These are phyloP conservation scores for Scaptomyza cyrtandrae DNA, from an alignment of 2,888 invertebrate species.

Conservation along the genomic window DNA sequence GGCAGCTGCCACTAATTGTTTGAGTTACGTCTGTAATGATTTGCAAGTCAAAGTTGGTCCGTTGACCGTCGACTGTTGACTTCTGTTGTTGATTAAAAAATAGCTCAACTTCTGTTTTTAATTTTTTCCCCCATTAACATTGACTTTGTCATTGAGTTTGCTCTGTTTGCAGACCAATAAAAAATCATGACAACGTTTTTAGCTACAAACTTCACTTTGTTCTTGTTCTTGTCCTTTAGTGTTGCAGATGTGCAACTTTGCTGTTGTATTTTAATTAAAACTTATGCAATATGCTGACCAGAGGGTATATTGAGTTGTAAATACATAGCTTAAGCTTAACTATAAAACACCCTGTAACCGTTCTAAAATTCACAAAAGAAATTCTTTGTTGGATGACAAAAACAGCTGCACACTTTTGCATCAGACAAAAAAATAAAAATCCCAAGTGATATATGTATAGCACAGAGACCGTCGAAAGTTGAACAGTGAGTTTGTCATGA, in stretches of 20 bases:
- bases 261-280: conserved; percentile 83
- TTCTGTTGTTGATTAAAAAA: conserved; percentile 75
- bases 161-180: conserved; percentile 37
- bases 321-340: neutral
- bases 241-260: conserved; percentile 10
- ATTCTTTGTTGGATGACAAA: neutral
- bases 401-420: neutral
- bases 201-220: conserved; percentile 19
- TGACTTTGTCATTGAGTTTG: conserved; percentile 61
- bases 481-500: conserved; percentile 41
- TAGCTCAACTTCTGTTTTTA: conserved; percentile 24
- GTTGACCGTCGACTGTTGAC: conserved; percentile 51
- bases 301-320: conserved; percentile 1
- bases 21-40: conserved; percentile 78
- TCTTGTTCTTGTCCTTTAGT: conserved; percentile 28
- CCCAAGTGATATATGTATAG: conserved; percentile 23
- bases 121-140: conserved; percentile 47
- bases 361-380: neutral
- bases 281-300: conserved; percentile 67
- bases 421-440: conserved; percentile 11
- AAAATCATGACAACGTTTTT: conserved; percentile 38
- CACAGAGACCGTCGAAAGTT: conserved; percentile 29
- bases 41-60: conserved; percentile 75
- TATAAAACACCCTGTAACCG: conserved; percentile 13
- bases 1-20: conserved; percentile 78